These are phyloP conservation scores for Solenodon paradoxus DNA, from an alignment of 2,113 vertebrate genomes.

Conservation along the genomic window DNA sequence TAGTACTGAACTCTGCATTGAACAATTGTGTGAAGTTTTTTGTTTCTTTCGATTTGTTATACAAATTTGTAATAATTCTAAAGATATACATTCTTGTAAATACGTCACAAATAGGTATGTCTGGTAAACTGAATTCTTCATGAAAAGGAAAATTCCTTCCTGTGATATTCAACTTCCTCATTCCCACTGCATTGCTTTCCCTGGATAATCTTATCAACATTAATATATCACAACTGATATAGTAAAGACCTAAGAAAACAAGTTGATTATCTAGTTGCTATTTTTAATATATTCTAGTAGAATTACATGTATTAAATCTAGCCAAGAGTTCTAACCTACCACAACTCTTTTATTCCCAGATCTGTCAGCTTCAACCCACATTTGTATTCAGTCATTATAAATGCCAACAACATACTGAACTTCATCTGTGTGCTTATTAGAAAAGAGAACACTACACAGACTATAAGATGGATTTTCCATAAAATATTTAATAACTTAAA, in stretches of 20 bases:
- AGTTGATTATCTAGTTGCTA: neutral
- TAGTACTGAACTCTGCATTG: neutral
- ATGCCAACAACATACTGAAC: neutral
- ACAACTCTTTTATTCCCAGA: neutral
- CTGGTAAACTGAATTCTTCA: neutral
- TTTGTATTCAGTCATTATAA: neutral
- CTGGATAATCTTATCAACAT: neutral
- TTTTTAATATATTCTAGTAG: neutral
- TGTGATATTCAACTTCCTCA: neutral
- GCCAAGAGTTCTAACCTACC: neutral
- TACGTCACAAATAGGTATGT: neutral
- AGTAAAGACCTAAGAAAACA: neutral
- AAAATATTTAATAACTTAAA: neutral
- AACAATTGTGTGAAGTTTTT: constrained; percentile 7
- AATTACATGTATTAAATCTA: neutral
- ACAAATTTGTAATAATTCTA: constrained; percentile 24
- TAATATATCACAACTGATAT: neutral
- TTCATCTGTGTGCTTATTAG: neutral
- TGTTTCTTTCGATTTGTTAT: neutral
- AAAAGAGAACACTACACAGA: neutral
- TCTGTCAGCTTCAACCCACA: neutral
- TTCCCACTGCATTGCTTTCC: neutral
- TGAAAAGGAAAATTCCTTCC: constrained; percentile 1
- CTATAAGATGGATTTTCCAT: neutral
- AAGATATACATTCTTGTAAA: constrained; percentile 9